Evolutionary conservation across 2,888 invertebrate species (phyloP).

Genomic region (Biston stratarius): DNA sequence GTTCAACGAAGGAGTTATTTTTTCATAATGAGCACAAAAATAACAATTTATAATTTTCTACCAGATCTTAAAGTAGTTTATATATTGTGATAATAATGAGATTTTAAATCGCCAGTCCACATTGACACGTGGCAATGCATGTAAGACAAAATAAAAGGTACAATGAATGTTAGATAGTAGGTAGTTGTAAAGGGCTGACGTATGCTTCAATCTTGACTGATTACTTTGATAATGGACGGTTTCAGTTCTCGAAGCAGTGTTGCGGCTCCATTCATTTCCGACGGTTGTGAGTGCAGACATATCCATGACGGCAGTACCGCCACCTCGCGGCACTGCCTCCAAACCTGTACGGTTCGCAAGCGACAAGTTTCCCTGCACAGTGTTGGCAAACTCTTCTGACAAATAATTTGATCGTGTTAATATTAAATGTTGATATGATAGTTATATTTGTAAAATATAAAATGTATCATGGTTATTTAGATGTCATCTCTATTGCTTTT

Average conservation of each 20-base stretch:
- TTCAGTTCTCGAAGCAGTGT: slow-evolving; percentile 63
- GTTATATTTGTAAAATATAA: slow-evolving; percentile 68
- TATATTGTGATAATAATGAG: slow-evolving; percentile 85
- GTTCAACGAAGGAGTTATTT: slow-evolving; percentile 54
- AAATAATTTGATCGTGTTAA: slow-evolving; percentile 75
- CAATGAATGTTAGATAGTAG: slow-evolving; percentile 79
- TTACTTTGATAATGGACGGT: slow-evolving; percentile 60
- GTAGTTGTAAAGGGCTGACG: slow-evolving; percentile 68
- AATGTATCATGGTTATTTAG: slow-evolving; percentile 77
- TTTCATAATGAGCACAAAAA: slow-evolving; percentile 75
- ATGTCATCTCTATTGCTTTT: slow-evolving; percentile 83
- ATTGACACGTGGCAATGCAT: slow-evolving; percentile 69
- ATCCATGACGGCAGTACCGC: slow-evolving; percentile 58
- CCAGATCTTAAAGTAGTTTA: slow-evolving; percentile 83
- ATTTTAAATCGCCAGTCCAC: slow-evolving; percentile 76
- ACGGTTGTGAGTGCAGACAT: slow-evolving; percentile 85
- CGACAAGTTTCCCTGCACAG: slow-evolving; percentile 60
- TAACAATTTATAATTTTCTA: slow-evolving; percentile 78
- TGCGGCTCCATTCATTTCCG: slow-evolving; percentile 61
- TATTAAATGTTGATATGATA: slow-evolving; percentile 71
- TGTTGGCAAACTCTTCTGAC: slow-evolving; percentile 76
- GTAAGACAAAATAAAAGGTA: slow-evolving; percentile 77
- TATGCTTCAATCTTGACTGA: slow-evolving; percentile 75
- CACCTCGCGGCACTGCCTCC: slow-evolving; percentile 23
- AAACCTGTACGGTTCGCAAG: slow-evolving; percentile 38